Conservation (phyloP, 2,113 vertebrate genomes). For the Chascanopsetta lugubris region DNA sequence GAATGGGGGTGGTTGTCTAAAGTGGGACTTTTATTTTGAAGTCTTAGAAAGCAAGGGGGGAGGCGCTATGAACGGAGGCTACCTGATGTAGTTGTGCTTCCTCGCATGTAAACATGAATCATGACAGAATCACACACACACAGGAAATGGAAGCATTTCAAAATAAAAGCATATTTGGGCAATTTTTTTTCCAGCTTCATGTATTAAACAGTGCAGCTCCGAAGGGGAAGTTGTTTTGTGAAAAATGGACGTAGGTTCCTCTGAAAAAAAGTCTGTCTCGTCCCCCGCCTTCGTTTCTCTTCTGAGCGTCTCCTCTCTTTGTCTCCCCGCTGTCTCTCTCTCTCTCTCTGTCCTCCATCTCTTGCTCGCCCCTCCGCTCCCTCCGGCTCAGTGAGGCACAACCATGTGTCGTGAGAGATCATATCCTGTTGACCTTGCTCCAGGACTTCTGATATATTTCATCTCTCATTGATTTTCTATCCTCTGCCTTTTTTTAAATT, state of each 20-base stretch:
- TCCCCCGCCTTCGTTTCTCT: conserved; percentile 49
- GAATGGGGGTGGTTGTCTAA: too few relatives aligned
- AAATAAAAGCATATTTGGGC: too few relatives aligned
- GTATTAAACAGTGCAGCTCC: too few relatives aligned
- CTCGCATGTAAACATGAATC: too few relatives aligned
- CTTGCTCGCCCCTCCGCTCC: conserved; percentile 40
- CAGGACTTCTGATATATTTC: conserved; percentile 81
- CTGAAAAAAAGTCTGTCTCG: conserved; percentile 57
- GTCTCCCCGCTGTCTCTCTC: conserved; percentile 11
- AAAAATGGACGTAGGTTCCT: conserved; percentile 55
- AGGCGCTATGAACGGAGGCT: too few relatives aligned
- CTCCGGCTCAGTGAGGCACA: conserved; percentile 69
- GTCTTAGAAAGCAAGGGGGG: too few relatives aligned
- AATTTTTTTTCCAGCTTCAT: too few relatives aligned
- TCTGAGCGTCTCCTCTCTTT: conserved; percentile 34
- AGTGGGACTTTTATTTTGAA: too few relatives aligned
- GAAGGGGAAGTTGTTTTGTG: conserved; percentile 51
- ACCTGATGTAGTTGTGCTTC: too few relatives aligned
- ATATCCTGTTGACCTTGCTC: conserved; percentile 85
- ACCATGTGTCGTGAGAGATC: conserved; percentile 77
- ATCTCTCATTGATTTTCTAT: conserved; percentile 82
- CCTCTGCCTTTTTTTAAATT: conserved; percentile 67
- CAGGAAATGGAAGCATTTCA: too few relatives aligned
- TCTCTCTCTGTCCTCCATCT: conserved; percentile 28
- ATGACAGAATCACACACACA: too few relatives aligned